A percentile compares a stretch with the other conserved stretches of the same genome.
These are phyloP conservation scores for Hippocampus mohnikei DNA, from an alignment of 2,113 vertebrate genomes.

Conservation along the genomic window DNA sequence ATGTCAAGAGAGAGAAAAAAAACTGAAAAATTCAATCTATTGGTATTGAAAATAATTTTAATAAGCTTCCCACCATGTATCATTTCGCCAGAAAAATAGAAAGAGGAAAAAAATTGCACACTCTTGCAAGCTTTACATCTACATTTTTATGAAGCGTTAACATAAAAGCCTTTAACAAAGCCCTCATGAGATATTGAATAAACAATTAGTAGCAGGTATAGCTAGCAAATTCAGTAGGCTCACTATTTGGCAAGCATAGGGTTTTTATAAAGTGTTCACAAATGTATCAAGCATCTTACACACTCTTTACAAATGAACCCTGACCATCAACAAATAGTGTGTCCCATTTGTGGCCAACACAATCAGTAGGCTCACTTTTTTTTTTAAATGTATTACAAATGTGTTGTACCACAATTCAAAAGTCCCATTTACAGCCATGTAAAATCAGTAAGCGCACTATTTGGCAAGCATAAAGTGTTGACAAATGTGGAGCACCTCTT, in stretches of 20 bases:
- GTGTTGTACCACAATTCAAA: no score
- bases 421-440: no score
- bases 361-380: no score
- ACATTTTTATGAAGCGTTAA: background rate
- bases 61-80: constrained; percentile 16
- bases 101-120: background rate
- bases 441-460: background rate
- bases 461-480: background rate
- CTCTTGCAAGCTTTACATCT: background rate
- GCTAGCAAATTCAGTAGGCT: background rate
- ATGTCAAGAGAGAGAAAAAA: background rate
- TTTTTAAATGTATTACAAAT: no score
- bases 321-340: no score
- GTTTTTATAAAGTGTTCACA: no score
- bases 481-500: no score
- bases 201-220: background rate
- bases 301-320: no score
- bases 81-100: no score
- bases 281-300: no score
- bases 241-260: background rate
- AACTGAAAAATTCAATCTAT: background rate
- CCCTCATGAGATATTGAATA: background rate
- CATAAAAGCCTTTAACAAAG: background rate
- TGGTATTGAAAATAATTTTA: constrained; percentile 1
- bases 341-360: no score